Base-by-base conservation (phyloP, 2,113 vertebrate genomes). In the Trinectes maculatus region DNA sequence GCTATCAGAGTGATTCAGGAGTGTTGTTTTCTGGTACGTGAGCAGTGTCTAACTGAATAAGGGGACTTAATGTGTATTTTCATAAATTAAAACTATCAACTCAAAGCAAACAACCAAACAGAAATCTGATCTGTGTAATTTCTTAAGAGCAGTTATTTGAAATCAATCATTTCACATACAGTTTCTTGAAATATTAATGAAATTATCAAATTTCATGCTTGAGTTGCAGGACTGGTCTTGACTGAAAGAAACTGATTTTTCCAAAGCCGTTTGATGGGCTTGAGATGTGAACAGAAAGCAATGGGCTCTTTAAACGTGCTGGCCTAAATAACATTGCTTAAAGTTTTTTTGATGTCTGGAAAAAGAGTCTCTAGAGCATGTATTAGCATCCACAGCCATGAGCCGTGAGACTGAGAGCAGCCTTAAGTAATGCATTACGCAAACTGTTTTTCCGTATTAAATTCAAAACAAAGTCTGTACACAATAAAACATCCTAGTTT, bases 341-440 rank as follows among this genome's bases (percentile, higher is more conserved):
- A 58, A 60, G 71, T 15, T n/a, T 52, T 46, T 71, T 77, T 78
- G 51, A 82, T 82, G 80, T 79, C 57, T 79, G 62, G 33, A 71
- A 77, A 36, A 63, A 79, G 52, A 61, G 49, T 76, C 86, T 64
- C 82, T 10, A 18, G 79, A 81, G 81, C 58, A 66, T 79, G 52
- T 73, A 80, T 88, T 74, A 88, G 48, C 25, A 56, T 73, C 73
- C 36, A 39, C 49, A 77, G 49, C 53, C 49, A 61, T 44, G 61
- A 66, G 70, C 52, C 57, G 26, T 19, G 55, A 74, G 48, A 60
- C 72, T 80, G 77, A 68, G 39, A 39, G 49, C 72, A 53, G 59
- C 40, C 59, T 56, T 26, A 70, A 64, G 46, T 37, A 49, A 49
- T 24, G 22, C 43, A 71, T 24, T 52, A 74, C 7, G 51, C 63